Base-by-base conservation (phyloP, 2,888 invertebrate species). In the Desoria tigrina region DNA sequence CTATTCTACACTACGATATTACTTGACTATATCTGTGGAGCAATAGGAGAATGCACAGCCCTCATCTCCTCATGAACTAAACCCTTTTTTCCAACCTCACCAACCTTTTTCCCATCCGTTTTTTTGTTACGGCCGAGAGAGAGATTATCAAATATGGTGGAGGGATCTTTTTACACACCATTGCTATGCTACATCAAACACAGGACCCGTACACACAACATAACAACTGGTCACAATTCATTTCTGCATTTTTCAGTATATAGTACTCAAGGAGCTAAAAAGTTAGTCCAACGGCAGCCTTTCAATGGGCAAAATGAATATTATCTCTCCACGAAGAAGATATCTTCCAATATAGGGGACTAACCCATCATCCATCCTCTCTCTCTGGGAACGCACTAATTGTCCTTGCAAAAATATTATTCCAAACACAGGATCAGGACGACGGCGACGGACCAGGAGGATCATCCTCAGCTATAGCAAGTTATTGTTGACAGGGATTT, bases 111-210 rank as follows among this genome's bases (percentile, higher is more conserved):
- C 27, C 51, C 23, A 23, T 51, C 14, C 51, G 16, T 18, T 51
- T 23, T 51, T 26, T 45, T 45, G 4, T 32, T 7, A 4, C 32
- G 11, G 32, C 18, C 39, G 16, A 39, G 39, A 49, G 51, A 24
- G 24, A 26, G 51, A 51, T 51, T 21, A 26, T 51, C 51, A 51
- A 51, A 51, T 51, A 51, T 51, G 51, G 51, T 51, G 51, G 51
- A 51, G 51, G 51, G 51, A 51, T 51, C 4, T 45, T 45, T 21
- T 45, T 21, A 9, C 21, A 9, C 21, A 45, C 16, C 16, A 45
- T 45, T 45, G 16, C 21, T 45, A 45, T 45, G 45, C 32, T 45
- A 45, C 45, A 4, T 21, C 16, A 16, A 18, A 6, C n/a, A n/a
- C 45, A 18, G 9, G 6, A 18, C 45, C n/a, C 45, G 16, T 18